Evolutionary conservation across 2,888 invertebrate genomes (phyloP).

Genomic region (Drosophila differens): DNA sequence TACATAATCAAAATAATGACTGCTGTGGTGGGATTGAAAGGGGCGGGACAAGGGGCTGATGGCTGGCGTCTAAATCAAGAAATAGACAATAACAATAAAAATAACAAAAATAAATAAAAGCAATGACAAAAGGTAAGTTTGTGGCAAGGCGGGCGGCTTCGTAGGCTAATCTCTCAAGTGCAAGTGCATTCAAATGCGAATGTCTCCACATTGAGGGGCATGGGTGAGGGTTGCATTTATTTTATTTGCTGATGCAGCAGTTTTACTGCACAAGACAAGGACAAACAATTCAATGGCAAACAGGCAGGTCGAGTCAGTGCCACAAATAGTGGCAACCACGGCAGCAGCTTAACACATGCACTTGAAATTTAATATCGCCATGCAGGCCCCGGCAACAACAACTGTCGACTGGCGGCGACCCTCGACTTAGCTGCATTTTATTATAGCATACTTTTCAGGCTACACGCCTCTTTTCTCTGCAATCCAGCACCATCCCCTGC

Average conservation of each 20-base stretch:
- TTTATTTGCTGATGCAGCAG: slow-evolving; percentile 65
- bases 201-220: slow-evolving; percentile 58
- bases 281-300: slow-evolving; percentile 72
- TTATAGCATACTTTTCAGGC: slow-evolving; percentile 75
- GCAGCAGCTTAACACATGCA: slow-evolving; percentile 77
- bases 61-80: slow-evolving; percentile 54
- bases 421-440: slow-evolving; percentile 78
- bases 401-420: slow-evolving; percentile 25
- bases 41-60: background rate
- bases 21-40: slow-evolving; percentile 30
- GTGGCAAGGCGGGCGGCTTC: background rate
- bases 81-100: slow-evolving; percentile 64
- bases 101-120: slow-evolving; percentile 62
- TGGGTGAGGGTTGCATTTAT: background rate
- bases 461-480: background rate
- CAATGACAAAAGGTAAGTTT: slow-evolving; percentile 77
- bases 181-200: slow-evolving; percentile 82
- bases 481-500: no score
- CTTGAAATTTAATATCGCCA: slow-evolving; percentile 78
- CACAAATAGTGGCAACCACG: slow-evolving; percentile 57
- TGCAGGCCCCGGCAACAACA: slow-evolving; percentile 36
- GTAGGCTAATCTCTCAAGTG: slow-evolving; percentile 84
- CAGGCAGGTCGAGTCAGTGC: slow-evolving; percentile 27
- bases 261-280: slow-evolving; percentile 57
- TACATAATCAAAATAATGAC: slow-evolving; percentile 82